Percentiles rank a stretch among this genome's conserved stretches.
Conservation (phyloP, 2,113 vertebrate genomes). For the Mus spicilegus region DNA sequence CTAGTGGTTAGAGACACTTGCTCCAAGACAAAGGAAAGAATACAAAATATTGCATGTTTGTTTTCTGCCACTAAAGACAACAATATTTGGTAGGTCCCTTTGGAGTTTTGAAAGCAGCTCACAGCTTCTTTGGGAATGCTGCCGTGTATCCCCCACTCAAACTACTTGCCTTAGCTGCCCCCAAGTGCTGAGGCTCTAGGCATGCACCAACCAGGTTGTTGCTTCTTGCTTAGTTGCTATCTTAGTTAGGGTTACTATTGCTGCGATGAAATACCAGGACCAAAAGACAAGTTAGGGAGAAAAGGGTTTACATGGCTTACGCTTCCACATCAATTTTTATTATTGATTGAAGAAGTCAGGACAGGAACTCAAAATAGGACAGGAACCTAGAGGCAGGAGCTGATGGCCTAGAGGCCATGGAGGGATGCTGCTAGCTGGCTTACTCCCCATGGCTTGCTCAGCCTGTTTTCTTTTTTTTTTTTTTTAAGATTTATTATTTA, state of each 20-base stretch:
- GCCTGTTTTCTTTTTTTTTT: background rate
- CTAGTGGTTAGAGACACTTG: background rate
- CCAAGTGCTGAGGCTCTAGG: background rate
- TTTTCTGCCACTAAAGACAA: background rate
- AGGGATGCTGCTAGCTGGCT: background rate
- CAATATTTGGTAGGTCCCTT: background rate
- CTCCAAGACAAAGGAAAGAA: background rate
- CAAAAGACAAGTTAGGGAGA: background rate
- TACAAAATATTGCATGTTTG: background rate
- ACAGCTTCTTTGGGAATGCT: background rate
- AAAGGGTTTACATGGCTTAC: background rate
- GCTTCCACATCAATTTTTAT: background rate
- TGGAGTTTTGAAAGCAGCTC: background rate
- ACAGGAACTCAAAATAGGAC: background rate
- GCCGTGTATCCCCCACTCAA: background rate
- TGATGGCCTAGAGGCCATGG: background rate
- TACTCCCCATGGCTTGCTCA: background rate
- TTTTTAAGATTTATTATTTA: too few species aligned
- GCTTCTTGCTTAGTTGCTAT: background rate
- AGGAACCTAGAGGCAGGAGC: background rate
- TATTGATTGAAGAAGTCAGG: background rate
- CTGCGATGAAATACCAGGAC: background rate
- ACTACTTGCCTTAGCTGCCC: background rate
- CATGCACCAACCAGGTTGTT: background rate
- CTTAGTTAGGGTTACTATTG: background rate